Evolutionary conservation across 2,797 vertebrate genomes (phyloP).

Genomic region (Eremophila alpestris): DNA sequence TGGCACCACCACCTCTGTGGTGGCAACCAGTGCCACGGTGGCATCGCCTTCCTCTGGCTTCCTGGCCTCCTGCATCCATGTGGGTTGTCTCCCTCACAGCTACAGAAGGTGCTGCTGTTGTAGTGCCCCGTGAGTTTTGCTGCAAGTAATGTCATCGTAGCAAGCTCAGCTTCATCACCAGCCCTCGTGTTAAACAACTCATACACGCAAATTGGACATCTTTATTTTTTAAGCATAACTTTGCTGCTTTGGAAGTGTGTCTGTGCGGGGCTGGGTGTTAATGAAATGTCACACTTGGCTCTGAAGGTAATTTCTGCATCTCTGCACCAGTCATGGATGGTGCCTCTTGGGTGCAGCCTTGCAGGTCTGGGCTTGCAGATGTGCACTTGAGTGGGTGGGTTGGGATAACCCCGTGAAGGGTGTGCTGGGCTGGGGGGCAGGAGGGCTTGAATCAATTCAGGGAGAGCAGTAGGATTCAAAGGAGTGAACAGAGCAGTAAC

Average conservation of each 20-base stretch:
- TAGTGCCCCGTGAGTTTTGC: accelerated
- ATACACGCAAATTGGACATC: accelerated
- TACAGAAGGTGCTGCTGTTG: not conserved
- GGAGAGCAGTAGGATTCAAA: not conserved
- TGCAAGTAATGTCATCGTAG: not conserved
- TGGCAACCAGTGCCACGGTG: not conserved
- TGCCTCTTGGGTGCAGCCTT: not conserved
- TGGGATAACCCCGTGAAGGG: not conserved
- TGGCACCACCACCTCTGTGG: not conserved
- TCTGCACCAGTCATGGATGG: not conserved
- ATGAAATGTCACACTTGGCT: not conserved
- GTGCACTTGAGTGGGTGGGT: not conserved
- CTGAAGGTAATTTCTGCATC: not conserved
- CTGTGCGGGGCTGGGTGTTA: not conserved
- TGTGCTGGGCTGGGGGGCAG: not conserved
- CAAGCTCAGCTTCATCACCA: not conserved
- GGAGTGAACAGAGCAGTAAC: not conserved
- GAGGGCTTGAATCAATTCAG: not conserved
- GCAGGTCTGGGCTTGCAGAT: not conserved
- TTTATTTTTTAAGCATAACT: not conserved
- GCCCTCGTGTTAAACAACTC: not conserved
- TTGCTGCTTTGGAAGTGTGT: accelerated
- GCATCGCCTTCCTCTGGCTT: not conserved
- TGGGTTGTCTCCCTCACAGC: not conserved
- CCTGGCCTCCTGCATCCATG: accelerated